These are phyloP conservation scores for Python bivittatus DNA, from an alignment of 2,113 vertebrate genomes.

Conservation along the genomic window DNA sequence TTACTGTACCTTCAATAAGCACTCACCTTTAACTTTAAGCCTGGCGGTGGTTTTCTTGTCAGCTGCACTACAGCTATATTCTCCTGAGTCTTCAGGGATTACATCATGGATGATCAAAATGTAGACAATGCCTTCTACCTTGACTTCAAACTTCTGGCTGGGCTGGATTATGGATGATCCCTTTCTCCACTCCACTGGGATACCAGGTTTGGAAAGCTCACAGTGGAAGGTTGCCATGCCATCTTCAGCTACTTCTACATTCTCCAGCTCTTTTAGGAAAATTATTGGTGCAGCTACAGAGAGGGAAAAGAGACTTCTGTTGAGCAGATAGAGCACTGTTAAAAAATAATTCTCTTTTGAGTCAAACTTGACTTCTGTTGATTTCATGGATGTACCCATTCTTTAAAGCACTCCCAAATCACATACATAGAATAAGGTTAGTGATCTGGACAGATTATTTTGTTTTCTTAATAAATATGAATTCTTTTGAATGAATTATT, in stretches of 20 bases:
- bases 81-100: constrained; percentile 73
- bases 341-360: too few species aligned
- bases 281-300: constrained; percentile 36
- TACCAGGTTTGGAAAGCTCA: constrained; percentile 75
- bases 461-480: rapidly evolving
- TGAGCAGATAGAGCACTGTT: background rate
- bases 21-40: constrained; percentile 84
- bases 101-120: constrained; percentile 73
- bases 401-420: background rate
- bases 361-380: too few species aligned
- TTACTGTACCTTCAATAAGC: rapidly evolving
- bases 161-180: constrained; percentile 65
- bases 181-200: constrained; percentile 79
- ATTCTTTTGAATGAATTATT: background rate
- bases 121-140: constrained; percentile 71
- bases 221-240: constrained; percentile 76
- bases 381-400: background rate
- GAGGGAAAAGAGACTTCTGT: background rate
- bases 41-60: constrained; percentile 74
- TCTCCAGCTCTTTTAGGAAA: constrained; percentile 56
- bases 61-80: constrained; percentile 81
- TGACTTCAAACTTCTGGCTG: constrained; percentile 78
- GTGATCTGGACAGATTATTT: background rate
- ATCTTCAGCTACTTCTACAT: constrained; percentile 72
- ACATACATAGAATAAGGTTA: background rate